Evolutionary conservation across 1,140 invertebrate genomes (phyloP).

Genomic region (Saccostrea glomerata): DNA sequence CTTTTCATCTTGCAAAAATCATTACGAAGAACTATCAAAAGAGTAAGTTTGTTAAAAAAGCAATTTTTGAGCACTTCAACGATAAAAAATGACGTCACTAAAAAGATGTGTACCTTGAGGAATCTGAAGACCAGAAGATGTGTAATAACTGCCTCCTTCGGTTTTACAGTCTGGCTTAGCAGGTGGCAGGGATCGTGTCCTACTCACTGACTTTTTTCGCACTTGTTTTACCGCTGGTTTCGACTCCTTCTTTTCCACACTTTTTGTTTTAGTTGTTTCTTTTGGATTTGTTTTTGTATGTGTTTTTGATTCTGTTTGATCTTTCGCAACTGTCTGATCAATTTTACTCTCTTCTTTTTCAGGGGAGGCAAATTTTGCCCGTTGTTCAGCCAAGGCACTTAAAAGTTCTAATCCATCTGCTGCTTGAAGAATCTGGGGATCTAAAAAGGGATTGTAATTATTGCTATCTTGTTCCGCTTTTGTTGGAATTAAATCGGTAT

Average conservation of each 20-base stretch:
- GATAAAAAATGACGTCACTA: slow-evolving; percentile 32
- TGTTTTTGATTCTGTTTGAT: slow-evolving; percentile 42
- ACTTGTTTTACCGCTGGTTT: slow-evolving; percentile 54
- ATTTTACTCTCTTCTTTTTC: slow-evolving; percentile 60
- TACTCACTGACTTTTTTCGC: slow-evolving; percentile 58
- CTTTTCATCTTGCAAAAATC: slow-evolving; percentile 14
- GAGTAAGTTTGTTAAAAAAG: slow-evolving; percentile 12
- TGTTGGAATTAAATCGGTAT: not conserved
- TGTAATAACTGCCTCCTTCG: slow-evolving; percentile 53
- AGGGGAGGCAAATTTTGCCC: slow-evolving; percentile 76
- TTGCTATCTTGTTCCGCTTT: slow-evolving; percentile 16
- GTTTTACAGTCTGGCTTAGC: slow-evolving; percentile 47
- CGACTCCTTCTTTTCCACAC: slow-evolving; percentile 44
- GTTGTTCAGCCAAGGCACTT: slow-evolving; percentile 91
- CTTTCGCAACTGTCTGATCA: slow-evolving; percentile 35
- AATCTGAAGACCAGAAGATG: slow-evolving; percentile 64
- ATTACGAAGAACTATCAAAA: slow-evolving; percentile 8
- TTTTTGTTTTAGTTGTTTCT: slow-evolving; percentile 25
- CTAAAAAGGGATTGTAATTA: slow-evolving; percentile 72
- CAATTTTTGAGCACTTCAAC: slow-evolving; percentile 25
- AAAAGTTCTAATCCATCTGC: slow-evolving; percentile 88
- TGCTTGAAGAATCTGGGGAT: slow-evolving; percentile 75
- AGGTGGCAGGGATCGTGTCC: slow-evolving; percentile 46
- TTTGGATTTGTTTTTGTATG: slow-evolving; percentile 39
- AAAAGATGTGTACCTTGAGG: slow-evolving; percentile 65